Conservation (phyloP, 1,140 invertebrate species). For the Archivesica marissinica region DNA sequence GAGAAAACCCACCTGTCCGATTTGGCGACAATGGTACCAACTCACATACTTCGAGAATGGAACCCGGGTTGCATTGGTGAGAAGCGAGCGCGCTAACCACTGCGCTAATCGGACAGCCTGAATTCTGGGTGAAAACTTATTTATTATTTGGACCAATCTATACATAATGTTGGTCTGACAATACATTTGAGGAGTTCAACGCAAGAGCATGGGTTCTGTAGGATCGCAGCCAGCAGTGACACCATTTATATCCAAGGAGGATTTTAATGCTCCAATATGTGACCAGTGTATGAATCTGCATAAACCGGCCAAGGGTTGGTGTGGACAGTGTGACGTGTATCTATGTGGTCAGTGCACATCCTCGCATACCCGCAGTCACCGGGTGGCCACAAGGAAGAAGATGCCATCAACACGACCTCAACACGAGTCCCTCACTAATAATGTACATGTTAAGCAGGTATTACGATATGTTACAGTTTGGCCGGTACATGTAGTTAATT, state of each 20-base stretch:
- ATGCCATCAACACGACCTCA: slow-evolving; percentile 23
- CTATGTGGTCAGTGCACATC: slow-evolving; percentile 38
- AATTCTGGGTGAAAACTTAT: too few species aligned
- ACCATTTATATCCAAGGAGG: background rate
- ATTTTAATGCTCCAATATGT: slow-evolving; percentile 10
- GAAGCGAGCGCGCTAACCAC: too few species aligned
- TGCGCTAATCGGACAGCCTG: too few species aligned
- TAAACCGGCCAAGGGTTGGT: slow-evolving; percentile 48
- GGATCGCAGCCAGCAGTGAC: background rate
- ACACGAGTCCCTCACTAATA: slow-evolving; percentile 6
- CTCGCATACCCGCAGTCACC: slow-evolving; percentile 32
- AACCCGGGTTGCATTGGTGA: too few species aligned
- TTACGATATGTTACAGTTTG: too few species aligned
- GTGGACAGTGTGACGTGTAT: slow-evolving; percentile 48
- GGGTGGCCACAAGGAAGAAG: slow-evolving; percentile 28
- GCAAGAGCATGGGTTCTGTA: background rate
- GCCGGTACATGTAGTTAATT: too few species aligned
- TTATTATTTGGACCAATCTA: too few species aligned
- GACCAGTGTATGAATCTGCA: slow-evolving; percentile 41
- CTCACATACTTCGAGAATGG: too few species aligned
- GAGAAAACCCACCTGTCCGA: too few species aligned
- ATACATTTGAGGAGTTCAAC: background rate
- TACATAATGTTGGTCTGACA: too few species aligned
- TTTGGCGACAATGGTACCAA: too few species aligned
- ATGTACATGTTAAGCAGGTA: slow-evolving; percentile 48